Conservation (phyloP, 2,888 invertebrate species). For the Scaptomyza parva region DNA sequence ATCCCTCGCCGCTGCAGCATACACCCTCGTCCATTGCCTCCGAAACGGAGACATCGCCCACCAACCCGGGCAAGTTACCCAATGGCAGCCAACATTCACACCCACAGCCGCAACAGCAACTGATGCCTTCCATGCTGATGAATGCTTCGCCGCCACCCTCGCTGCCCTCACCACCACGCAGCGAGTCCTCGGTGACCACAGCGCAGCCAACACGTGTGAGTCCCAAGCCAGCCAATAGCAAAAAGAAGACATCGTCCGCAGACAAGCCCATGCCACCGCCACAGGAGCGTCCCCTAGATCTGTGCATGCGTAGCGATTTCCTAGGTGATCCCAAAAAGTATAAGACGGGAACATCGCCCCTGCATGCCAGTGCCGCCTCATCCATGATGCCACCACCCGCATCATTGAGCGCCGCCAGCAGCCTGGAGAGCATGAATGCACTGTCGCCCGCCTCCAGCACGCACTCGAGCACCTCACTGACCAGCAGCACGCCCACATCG, state of each 20-base stretch:
- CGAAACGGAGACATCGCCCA: slow-evolving; percentile 80
- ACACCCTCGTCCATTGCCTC: slow-evolving; percentile 83
- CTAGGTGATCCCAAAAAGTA: slow-evolving; percentile 85
- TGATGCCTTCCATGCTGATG: slow-evolving; percentile 56
- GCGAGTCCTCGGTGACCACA: slow-evolving; percentile 75
- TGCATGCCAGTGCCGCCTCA: slow-evolving; percentile 57
- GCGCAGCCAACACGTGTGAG: slow-evolving; percentile 57
- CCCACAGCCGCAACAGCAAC: slow-evolving; percentile 23
- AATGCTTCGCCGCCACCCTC: slow-evolving; percentile 74
- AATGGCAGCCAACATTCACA: slow-evolving; percentile 29
- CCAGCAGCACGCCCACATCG: slow-evolving; percentile 58
- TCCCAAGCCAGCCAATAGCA: slow-evolving; percentile 70
- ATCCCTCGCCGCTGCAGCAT: slow-evolving; percentile 84
- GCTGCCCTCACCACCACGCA: slow-evolving; percentile 82
- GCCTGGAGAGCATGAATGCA: slow-evolving; percentile 74
- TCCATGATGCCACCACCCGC: slow-evolving; percentile 81
- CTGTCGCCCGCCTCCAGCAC: slow-evolving; percentile 65
- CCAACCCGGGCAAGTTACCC: slow-evolving; percentile 51
- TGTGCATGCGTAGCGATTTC: slow-evolving; percentile 88
- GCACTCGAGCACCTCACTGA: slow-evolving; percentile 62
- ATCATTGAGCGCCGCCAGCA: slow-evolving; percentile 72
- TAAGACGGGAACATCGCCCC: slow-evolving; percentile 73
- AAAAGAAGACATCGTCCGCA: slow-evolving; percentile 54
- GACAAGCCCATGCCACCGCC: slow-evolving; percentile 86
- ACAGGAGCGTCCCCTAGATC: slow-evolving; percentile 93